Evolutionary conservation across 2,113 vertebrate species (phyloP), one percentile per base, ranked within the genome.

Genomic region (Alosa alosa): DNA sequence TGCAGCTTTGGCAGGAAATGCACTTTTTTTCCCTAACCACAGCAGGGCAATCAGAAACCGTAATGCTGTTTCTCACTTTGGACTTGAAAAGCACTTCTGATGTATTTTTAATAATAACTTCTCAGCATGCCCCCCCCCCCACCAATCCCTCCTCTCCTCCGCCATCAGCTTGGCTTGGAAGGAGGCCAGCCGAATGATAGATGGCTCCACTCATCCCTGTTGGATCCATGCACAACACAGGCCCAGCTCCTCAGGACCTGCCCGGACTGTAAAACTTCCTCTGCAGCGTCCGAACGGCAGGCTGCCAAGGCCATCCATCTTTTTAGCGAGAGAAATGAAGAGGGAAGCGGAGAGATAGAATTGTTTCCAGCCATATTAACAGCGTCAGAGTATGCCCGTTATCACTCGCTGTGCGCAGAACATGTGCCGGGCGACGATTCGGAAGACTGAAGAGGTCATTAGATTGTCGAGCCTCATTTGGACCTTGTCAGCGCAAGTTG

Each of bases 41-140:
- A 84, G 87, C 83, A 82, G 15, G 52, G 52, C 52, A 55, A 55
- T 55, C 52, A 55, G 52, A 55, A 55, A 3, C 13, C 88, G n/a
- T 36, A 72, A 89, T 64, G 82, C 87, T 47, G 36, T 36, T 46
- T n/a, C 46, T 85, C 55, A 52, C 75, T 81, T 81, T 83, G 36
- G 86, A 31, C 36, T 72, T 88, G 82, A 87, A 93, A 91, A 92
- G 89, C 91, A 83, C 87, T 22, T 78, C 84, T 90, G 90, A 88
- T 93, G 89, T 86, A 90, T 92, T 91, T 85, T 90, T 92, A 86
- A 92, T 89, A 83, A 82, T 88, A 87, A 86, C 68, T 89, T 88
- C 85, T 85, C 90, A 87, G 85, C 85, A 18, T 52, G 87, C 81
- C 60, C 68, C 25, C 1, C 36, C 31, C 72, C 31, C 72, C 31